These are phyloP conservation scores for Apotomis capreana DNA, from an alignment of 2,888 invertebrate species.

Conservation along the genomic window DNA sequence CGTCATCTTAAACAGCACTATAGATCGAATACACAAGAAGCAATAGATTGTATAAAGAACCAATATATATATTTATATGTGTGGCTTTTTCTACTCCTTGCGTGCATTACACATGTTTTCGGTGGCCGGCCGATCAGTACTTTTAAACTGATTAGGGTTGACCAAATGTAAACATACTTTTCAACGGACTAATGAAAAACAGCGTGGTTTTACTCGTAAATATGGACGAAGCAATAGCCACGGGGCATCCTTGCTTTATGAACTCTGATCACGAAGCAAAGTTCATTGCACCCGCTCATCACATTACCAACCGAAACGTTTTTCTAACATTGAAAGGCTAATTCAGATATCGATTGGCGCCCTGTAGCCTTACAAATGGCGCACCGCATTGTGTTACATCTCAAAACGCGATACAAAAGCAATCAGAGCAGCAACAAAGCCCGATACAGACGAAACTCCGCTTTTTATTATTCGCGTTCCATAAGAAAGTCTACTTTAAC, in stretches of 20 bases:
- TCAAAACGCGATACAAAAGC: constrained; percentile 54
- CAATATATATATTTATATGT: no score
- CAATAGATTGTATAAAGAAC: no score
- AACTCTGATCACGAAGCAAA: constrained; percentile 38
- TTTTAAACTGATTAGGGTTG: constrained; percentile 12
- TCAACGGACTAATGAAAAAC: constrained; percentile 10
- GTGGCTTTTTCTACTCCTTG: no score
- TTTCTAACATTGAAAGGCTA: constrained; percentile 36
- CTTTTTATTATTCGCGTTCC: constrained; percentile 64
- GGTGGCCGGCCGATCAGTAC: background rate
- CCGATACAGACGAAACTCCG: constrained; percentile 56
- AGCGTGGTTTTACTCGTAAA: constrained; percentile 20
- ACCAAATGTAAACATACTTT: background rate
- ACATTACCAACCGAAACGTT: constrained; percentile 36
- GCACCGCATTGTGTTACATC: constrained; percentile 43
- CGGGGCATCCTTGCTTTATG: constrained; percentile 32
- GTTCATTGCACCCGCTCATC: constrained; percentile 39
- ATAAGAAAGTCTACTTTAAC: constrained; percentile 70
- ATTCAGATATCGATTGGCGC: constrained; percentile 34
- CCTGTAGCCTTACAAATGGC: constrained; percentile 38
- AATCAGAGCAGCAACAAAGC: constrained; percentile 63
- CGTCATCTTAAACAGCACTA: no score
- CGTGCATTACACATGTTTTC: no score
- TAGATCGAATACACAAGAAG: no score
- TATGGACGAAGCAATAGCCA: constrained; percentile 27